Evolutionary conservation across 2,797 vertebrate species (phyloP), one percentile per base, ranked within the genome.

Genomic region (Pangasius djambal): DNA sequence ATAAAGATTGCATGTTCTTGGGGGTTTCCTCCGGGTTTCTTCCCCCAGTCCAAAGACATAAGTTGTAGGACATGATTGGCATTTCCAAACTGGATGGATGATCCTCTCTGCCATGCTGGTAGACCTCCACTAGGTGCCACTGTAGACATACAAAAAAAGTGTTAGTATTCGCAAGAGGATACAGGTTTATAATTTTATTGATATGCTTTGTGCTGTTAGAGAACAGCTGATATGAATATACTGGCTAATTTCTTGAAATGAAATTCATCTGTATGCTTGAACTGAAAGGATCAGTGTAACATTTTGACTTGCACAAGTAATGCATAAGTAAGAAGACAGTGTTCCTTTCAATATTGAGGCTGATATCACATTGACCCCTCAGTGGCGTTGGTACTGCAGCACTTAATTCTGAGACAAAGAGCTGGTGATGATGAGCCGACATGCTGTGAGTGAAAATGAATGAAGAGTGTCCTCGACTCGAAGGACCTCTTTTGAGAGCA

Each of bases 361-460:
- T 13, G 31, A 65, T 15, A 48, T n/a, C 28, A 7, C 52, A 55
- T 15, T 15, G 52, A 13, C 12, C 50, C 63, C 37, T 48, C 0
- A 65, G 82, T 65, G 37, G 50, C 9, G 31, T 31, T 81, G 78
- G 37, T 81, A 81, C 18, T 81, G 52, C 40, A 52, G 63, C 63
- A 69, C 83, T 48, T 69, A 67, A 69, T 84, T 84, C 40, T 67
- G 40, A 69, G 61, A 84, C 37, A 37, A 25, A 79, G 50, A 79
- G 13, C 57, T 37, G 25, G 37, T 52, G 52, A 52, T 15, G 81
- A 83, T 61, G 81, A 34, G 82, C 82, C 6, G 40, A 20, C 40
- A 31, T 84, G 83, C 61, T 67, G 44, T 15, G 40, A 84, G 83
- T 67, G 61, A 84, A 84, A 84, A 84, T 67, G 63, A 84, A 65